phyloP scores from a whole-genome alignment of 1,140 invertebrate species.

The Caenorhabditis tropicalis region DNA sequence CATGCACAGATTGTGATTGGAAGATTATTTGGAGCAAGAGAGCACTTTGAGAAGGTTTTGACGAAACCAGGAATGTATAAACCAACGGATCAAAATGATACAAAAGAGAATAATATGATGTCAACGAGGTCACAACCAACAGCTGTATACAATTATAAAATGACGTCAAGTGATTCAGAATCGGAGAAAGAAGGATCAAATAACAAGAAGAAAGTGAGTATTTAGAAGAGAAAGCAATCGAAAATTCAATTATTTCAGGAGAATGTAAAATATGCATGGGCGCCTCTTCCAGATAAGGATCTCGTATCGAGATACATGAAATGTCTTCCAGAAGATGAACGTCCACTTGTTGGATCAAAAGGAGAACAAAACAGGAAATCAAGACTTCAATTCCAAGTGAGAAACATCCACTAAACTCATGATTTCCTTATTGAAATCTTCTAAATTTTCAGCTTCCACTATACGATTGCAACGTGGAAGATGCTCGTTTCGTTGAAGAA shows the following conservation, averaged over 20 bases:
- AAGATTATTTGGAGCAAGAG: slow-evolving; percentile 49
- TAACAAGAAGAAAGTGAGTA: background rate
- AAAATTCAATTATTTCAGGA: background rate
- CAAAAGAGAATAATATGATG: background rate
- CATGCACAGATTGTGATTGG: slow-evolving; percentile 54
- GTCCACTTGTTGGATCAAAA: slow-evolving; percentile 81
- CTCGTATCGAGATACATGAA: slow-evolving; percentile 80
- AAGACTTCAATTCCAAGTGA: slow-evolving; percentile 81
- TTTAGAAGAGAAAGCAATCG: background rate
- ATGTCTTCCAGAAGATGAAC: slow-evolving; percentile 78
- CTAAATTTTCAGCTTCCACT: slow-evolving; percentile 41
- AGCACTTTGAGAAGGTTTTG: slow-evolving; percentile 48
- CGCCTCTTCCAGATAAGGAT: slow-evolving; percentile 44
- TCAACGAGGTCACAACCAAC: slow-evolving; percentile 23
- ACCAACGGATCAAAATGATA: background rate
- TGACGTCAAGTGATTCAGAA: slow-evolving; percentile 28
- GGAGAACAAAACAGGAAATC: slow-evolving; percentile 80
- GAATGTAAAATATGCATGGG: slow-evolving; percentile 51
- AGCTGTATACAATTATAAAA: slow-evolving; percentile 45
- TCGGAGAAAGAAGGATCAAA: background rate
- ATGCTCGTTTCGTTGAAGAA: slow-evolving; percentile 76
- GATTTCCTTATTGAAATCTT: background rate
- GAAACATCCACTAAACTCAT: slow-evolving; percentile 78
- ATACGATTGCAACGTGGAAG: slow-evolving; percentile 78
- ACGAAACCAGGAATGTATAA: slow-evolving; percentile 19